Evolutionary conservation across 1,140 invertebrate species (phyloP), one percentile per base, ranked within the genome.

Genomic region (Eciton burchellii): DNA sequence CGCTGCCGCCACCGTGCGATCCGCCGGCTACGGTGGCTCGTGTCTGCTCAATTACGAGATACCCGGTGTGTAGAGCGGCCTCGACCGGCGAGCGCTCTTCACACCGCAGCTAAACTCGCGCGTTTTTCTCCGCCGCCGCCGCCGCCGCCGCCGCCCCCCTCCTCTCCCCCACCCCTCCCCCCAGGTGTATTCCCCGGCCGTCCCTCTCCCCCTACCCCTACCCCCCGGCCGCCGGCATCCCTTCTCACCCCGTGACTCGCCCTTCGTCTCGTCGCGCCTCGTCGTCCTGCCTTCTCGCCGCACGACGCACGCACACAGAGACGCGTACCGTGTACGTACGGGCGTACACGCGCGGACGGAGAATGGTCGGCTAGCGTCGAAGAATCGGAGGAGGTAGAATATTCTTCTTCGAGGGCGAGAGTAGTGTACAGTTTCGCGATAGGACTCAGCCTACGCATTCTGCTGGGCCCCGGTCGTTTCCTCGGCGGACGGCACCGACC

Each of bases 41-140:
- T 88, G 85, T 81, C 77, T 73, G 83, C 76, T 87, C 77, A 84
- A 82, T 84, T 88, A 84, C 71, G 59, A 84, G 85, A 81, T 82
- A 86, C 59, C 57, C 68, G 19, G 62, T 65, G 86, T 86, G 83
- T 83, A 86, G 81, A 49, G 66, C 71, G 63, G 59, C 43, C 45
- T 57, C 52, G 72, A 62, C 43, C 45, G 56, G 70, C 45, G 29
- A 19, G 9, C 49, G 21, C 24, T 35, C 79, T 77, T 54, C 83
- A 45, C 68, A 59, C 77, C 82, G 60, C 74, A 62, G 47, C 56
- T 79, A 81, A 66, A 84, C 76, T 72, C 77, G 47, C 47, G 26
- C 72, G 66, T 84, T 84, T 84, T 77, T 70, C 68, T 79, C 45
- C 52, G n/a, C 56, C 60, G 19, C 52, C 47, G 68, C 43, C 52